Evolutionary conservation across 1,140 invertebrate species (phyloP), one percentile per base, ranked within the genome.

Genomic region (Hyposmocoma kahamanoa): DNA sequence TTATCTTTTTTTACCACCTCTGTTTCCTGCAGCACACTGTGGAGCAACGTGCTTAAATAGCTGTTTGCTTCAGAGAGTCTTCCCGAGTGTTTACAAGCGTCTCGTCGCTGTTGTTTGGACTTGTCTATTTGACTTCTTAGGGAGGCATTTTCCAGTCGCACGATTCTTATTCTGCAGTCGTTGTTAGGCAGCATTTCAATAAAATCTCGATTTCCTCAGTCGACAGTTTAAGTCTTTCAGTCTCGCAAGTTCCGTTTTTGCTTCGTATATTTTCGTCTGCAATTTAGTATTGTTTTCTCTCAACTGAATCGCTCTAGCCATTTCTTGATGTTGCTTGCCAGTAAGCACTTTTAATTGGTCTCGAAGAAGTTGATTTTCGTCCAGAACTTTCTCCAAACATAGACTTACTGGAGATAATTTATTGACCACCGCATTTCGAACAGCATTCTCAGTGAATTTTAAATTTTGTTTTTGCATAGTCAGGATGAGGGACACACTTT

Each of bases 261-360:
- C 59, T 54, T 73, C 58, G 22, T 66, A 56, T 36, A 82, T 44
- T 55, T 62, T 41, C 28, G 59, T 49, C 18, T 53, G 64, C 10
- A 84, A 51, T 18, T 47, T 44, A 20, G 43, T 38, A 48, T 84
- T 75, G 32, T 72, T 73, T 36, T 74, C 59, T 22, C 63, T 72
- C 1, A 81, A 49, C 36, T 72, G 52, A 20, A 84, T 81, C 0
- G 78, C 81, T 67, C 81, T 68, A 13, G 63, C 61, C 81, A 84
- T 84, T 57, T 81, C 75, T 42, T 79, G 81, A 19, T 84, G 81
- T 47, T 84, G 75, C 50, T 76, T 84, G 8, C 70, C 58, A 0
- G 72, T 76, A 0, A 67, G 72, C 18, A 70, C 68, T 0, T 56
- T 44, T 10, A 84, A 50, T 17, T 59, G 43, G 5, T 50, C 24